Evolutionary conservation across 2,797 vertebrate genomes (phyloP).

Genomic region (Anableps anableps): DNA sequence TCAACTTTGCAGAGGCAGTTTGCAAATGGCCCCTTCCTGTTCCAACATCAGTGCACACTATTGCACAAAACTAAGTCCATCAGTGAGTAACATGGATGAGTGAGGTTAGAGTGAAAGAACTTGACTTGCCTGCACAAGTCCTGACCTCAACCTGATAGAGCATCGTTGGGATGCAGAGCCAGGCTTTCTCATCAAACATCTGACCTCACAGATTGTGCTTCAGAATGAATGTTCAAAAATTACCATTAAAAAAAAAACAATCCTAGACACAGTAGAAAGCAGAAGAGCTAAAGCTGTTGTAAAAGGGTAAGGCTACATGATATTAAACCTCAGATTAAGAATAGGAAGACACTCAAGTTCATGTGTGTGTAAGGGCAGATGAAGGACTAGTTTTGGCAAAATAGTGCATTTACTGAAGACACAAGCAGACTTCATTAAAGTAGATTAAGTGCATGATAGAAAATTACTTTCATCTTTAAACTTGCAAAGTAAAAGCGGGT

Average conservation of each 20-base stretch:
- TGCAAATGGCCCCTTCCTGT: neutral
- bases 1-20: neutral
- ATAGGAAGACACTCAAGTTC: too few relatives aligned
- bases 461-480: neutral
- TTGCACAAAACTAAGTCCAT: neutral
- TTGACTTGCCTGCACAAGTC: neutral
- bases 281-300: neutral
- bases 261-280: neutral
- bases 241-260: neutral
- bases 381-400: neutral
- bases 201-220: neutral
- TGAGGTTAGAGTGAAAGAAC: neutral
- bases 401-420: neutral
- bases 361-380: neutral
- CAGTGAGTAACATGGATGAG: neutral
- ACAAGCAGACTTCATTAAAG: neutral
- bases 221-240: neutral
- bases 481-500: neutral
- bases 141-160: neutral
- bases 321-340: too few relatives aligned
- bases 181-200: neutral
- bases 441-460: neutral
- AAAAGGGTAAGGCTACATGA: too few relatives aligned
- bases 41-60: neutral
- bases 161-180: neutral